A percentile compares a stretch with the other conserved stretches of the same genome.
Conservation (phyloP, 2,113 vertebrate genomes). For the Planiliza haematocheilus region DNA sequence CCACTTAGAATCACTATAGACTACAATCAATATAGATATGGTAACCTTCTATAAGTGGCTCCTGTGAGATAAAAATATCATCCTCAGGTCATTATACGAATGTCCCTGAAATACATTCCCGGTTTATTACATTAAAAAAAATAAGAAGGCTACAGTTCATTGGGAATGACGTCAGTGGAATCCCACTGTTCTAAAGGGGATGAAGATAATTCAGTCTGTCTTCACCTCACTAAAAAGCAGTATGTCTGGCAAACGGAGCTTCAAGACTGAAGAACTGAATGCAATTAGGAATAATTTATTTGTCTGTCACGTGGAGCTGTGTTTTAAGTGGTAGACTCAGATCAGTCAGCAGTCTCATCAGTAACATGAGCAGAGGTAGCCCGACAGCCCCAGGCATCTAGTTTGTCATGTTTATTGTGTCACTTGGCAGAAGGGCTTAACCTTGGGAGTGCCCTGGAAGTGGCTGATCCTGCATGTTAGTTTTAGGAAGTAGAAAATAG, state of each 20-base stretch:
- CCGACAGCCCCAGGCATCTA: constrained; percentile 59
- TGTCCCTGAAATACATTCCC: constrained; percentile 13
- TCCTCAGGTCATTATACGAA: constrained; percentile 14
- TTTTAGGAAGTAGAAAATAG: constrained; percentile 86
- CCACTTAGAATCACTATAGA: too few species aligned
- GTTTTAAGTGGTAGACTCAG: constrained; percentile 54
- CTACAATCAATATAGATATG: neutral
- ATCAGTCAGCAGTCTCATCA: constrained; percentile 68
- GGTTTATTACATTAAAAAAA: constrained; percentile 36
- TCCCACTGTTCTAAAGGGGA: constrained; percentile 45
- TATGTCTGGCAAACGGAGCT: constrained; percentile 31
- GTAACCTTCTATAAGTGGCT: neutral
- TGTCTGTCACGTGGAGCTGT: constrained; percentile 33
- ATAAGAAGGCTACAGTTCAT: constrained; percentile 42
- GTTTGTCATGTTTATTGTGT: constrained; percentile 81
- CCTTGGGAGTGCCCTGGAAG: constrained; percentile 82
- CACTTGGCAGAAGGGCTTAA: constrained; percentile 81
- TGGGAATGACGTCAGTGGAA: constrained; percentile 47
- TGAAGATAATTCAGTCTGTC: constrained; percentile 51
- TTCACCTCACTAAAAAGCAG: constrained; percentile 53
- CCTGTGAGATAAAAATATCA: constrained; percentile 6
- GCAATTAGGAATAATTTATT: constrained; percentile 45
- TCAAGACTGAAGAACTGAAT: constrained; percentile 22
- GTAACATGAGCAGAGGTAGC: constrained; percentile 50
- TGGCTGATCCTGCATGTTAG: constrained; percentile 82